phyloP scores from a whole-genome alignment of 2,888 invertebrate species.

The Rosalia funebris region DNA sequence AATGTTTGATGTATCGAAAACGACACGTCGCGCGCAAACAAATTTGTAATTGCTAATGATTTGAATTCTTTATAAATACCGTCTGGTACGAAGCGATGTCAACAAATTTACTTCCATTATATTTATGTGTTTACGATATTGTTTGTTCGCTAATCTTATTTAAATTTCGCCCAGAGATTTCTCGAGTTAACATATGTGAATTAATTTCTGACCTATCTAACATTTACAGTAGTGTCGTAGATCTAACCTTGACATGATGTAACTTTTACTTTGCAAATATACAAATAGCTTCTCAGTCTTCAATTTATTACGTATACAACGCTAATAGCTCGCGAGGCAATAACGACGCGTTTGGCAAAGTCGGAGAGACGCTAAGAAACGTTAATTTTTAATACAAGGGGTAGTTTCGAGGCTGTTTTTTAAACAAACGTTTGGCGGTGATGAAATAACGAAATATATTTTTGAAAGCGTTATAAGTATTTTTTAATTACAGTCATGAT shows the following conservation, averaged over 20 bases:
- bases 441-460: background rate
- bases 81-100: background rate
- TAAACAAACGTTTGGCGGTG: background rate
- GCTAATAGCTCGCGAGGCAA: conserved; percentile 1
- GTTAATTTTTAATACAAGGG: too few species aligned
- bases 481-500: too few species aligned
- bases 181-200: conserved; percentile 27
- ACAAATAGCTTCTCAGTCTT: conserved; percentile 22
- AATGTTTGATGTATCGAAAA: too few species aligned
- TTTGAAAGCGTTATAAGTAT: too few species aligned
- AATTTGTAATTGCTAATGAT: too few species aligned
- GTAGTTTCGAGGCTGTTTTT: background rate
- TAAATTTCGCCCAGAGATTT: conserved; percentile 23
- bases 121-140: conserved; percentile 6
- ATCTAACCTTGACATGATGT: conserved; percentile 29
- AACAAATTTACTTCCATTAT: background rate
- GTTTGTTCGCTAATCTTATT: conserved; percentile 23
- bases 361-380: background rate
- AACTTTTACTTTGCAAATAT: conserved; percentile 30
- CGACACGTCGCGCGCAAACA: too few species aligned
- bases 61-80: too few species aligned
- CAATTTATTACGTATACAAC: conserved; percentile 13
- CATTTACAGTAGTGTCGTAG: conserved; percentile 26
- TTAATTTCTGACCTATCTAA: conserved; percentile 29
- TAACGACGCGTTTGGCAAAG: background rate